Percentiles rank a stretch among this genome's conserved stretches.
Evolutionary conservation across 1,140 invertebrate genomes (phyloP).

Genomic region (Araneus ventricosus): DNA sequence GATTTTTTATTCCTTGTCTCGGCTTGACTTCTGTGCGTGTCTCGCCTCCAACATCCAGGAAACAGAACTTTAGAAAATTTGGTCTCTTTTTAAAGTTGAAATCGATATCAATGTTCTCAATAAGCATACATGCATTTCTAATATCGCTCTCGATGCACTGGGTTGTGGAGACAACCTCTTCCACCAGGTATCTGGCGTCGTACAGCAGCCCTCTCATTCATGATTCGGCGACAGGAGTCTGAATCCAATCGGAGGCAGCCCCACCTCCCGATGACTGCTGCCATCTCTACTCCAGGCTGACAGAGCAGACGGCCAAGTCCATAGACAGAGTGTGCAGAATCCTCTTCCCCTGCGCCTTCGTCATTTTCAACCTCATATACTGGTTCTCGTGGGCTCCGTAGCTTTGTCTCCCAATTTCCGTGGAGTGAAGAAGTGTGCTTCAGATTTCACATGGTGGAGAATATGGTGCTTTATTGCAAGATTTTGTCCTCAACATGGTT

Average conservation of each 20-base stretch:
- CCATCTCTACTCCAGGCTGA: conserved; percentile 8
- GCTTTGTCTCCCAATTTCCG: background rate
- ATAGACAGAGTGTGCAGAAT: conserved; percentile 75
- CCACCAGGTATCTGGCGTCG: conserved; percentile 64
- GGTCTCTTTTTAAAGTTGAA: too few relatives aligned
- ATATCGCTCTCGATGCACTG: too few relatives aligned
- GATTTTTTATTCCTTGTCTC: background rate
- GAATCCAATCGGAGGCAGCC: background rate
- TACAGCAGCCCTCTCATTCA: conserved; percentile 48
- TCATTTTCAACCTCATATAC: conserved; percentile 76
- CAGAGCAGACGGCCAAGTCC: conserved; percentile 71
- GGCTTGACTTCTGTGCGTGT: background rate
- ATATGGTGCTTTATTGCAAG: background rate
- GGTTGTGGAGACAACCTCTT: conserved; percentile 65
- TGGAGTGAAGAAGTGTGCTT: background rate
- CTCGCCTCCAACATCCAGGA: too few relatives aligned
- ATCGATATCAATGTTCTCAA: too few relatives aligned
- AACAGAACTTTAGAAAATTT: too few relatives aligned
- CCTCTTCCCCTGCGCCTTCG: conserved; percentile 75
- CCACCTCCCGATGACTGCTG: background rate
- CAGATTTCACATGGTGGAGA: background rate
- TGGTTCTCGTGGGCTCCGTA: conserved; percentile 75
- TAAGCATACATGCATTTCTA: too few relatives aligned
- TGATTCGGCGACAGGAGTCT: conserved; percentile 60
- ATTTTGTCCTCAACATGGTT: too few relatives aligned